Conservation (phyloP, 2,113 vertebrate species). For the rat (Rattus norvegicus) region GRCr8 NC_086022.1:122199001-122199500, state of each 20-base stretch:
- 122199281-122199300: neutral
- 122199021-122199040: neutral
- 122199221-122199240: neutral
- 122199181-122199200: neutral
- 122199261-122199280: neutral
- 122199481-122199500: no score
- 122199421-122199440: no score
- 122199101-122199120: neutral
- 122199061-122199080: no score
- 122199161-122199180: no score
- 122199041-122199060: neutral
- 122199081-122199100: neutral
- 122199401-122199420: no score
- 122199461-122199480: no score
- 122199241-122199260: neutral
- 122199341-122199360: neutral
- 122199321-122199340: neutral
- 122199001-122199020: neutral
- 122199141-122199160: neutral
- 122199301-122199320: neutral
- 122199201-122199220: neutral
- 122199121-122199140: neutral
- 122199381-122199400: no score
- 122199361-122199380: neutral
- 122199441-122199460: no score